Evolutionary conservation across 1,140 invertebrate genomes (phyloP), one percentile per base, ranked within the genome.

Genomic region (Eumaeus atala): DNA sequence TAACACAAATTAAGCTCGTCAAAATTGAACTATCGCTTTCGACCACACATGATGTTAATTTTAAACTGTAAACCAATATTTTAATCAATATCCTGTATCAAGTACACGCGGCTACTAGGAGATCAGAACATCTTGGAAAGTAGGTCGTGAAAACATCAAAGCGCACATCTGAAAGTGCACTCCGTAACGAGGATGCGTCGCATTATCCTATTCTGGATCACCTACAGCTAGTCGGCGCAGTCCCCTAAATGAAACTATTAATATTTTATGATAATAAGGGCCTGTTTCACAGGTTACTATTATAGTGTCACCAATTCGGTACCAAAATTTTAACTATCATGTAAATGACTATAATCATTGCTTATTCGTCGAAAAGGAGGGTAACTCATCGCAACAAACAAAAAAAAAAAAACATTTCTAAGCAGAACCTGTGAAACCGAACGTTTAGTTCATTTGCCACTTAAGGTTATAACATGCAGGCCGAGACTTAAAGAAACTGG

Each of bases 171-270:
- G 66, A 72, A 74, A 72, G 61, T 80, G 74, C 74, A 74, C 48
- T 58, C 33, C 36, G 57, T 82, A 83, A 83, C 66, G 53, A 83
- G 79, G 79, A 83, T 78, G 77, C 69, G 58, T 18, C 73, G 58
- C 59, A 83, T 83, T 83, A 83, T 83, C 56, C 79, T 80, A 83
- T 83, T 83, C 67, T 61, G 61, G 67, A 62, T 70, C 74, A 70
- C 59, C 69, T 78, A 78, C 73, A 67, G 62, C 61, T 76, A 70
- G 72, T 78, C 64, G 66, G 67, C 64, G 54, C 36, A 35, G 21
- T 12, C 51, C 51, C 51, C 48, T 44, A 33, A 52, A 52, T 42
- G 51, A 33, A 52, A 36, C 16, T 8, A 51, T 42, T 36, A 40
- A 51, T 52, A 17, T 52, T 42, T 28, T 42, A 21, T 38, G 17